A percentile compares a stretch with the other conserved stretches of the same genome.
These are phyloP conservation scores for Melanchra persicariae DNA, from an alignment of 2,888 invertebrate genomes.

Conservation along the genomic window DNA sequence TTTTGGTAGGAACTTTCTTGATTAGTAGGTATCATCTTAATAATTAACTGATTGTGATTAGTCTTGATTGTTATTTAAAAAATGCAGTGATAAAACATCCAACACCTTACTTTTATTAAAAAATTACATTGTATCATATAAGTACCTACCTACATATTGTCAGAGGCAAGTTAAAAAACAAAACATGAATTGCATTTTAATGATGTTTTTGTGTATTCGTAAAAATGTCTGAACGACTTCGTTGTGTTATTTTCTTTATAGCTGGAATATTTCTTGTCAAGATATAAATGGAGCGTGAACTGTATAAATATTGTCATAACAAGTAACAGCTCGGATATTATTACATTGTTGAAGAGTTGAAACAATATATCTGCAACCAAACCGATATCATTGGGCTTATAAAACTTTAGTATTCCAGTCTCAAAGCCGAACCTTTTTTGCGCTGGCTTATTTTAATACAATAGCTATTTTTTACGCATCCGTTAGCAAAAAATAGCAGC, in stretches of 20 bases:
- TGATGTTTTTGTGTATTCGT: constrained; percentile 37
- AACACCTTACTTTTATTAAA: constrained; percentile 3
- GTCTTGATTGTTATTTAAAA: not conserved
- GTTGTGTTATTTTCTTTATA: constrained; percentile 37
- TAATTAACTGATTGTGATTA: not conserved
- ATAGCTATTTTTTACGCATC: constrained; percentile 54
- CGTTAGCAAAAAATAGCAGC: constrained; percentile 48
- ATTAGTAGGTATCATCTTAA: not conserved
- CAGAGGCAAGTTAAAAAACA: constrained; percentile 36
- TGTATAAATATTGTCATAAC: constrained; percentile 55
- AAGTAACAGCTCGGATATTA: constrained; percentile 38
- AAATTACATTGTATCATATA: constrained; percentile 15
- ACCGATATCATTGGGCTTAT: constrained; percentile 41
- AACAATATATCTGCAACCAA: constrained; percentile 43
- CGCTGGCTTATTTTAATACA: constrained; percentile 49
- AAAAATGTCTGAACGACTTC: constrained; percentile 11
- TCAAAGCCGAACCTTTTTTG: constrained; percentile 48
- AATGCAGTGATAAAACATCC: not conserved
- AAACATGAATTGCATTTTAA: constrained; percentile 48
- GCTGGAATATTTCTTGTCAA: constrained; percentile 35
- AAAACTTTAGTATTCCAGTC: constrained; percentile 48
- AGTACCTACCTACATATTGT: constrained; percentile 17
- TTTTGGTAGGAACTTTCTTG: not conserved
- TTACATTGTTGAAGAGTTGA: constrained; percentile 37
- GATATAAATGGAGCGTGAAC: constrained; percentile 45